Percentiles rank a stretch among this genome's conserved stretches.
Conservation (phyloP, 2,113 vertebrate genomes). For the Jacana jacana region DNA sequence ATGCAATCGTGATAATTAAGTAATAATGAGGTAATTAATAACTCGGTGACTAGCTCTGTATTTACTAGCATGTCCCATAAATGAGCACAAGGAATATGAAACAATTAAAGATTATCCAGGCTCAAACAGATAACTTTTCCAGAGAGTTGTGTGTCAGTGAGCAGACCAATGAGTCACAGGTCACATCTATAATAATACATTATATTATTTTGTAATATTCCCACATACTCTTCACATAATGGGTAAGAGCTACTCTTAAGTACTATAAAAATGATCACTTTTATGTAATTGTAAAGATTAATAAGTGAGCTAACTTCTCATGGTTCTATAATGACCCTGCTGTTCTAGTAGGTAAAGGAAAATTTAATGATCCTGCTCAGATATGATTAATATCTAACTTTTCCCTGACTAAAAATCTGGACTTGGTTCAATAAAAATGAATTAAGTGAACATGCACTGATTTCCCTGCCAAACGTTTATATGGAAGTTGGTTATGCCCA, state of each 20-base stretch:
- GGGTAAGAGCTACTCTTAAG: constrained; percentile 64
- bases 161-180: constrained; percentile 58
- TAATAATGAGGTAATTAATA: constrained; percentile 66
- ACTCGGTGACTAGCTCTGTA: constrained; percentile 30
- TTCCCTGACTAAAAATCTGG: constrained; percentile 70
- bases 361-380: constrained; percentile 70
- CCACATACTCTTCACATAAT: constrained; percentile 47
- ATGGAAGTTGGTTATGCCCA: constrained; percentile 62
- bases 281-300: constrained; percentile 73
- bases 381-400: constrained; percentile 73
- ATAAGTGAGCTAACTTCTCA: constrained; percentile 72
- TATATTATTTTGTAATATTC: constrained; percentile 52
- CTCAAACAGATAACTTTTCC: constrained; percentile 49
- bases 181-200: constrained; percentile 64
- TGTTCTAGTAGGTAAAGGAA: constrained; percentile 71
- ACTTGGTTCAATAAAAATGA: constrained; percentile 76
- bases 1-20: constrained; percentile 52
- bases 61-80: constrained; percentile 9
- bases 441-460: constrained; percentile 68
- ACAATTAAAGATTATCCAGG: constrained; percentile 59
- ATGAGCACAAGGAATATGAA: constrained; percentile 17
- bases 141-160: constrained; percentile 15
- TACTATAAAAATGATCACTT: constrained; percentile 73
- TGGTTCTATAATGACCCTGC: constrained; percentile 68
- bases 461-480: constrained; percentile 66